phyloP scores from a whole-genome alignment of 2,888 invertebrate genomes.

The Monopis laevigella region DNA sequence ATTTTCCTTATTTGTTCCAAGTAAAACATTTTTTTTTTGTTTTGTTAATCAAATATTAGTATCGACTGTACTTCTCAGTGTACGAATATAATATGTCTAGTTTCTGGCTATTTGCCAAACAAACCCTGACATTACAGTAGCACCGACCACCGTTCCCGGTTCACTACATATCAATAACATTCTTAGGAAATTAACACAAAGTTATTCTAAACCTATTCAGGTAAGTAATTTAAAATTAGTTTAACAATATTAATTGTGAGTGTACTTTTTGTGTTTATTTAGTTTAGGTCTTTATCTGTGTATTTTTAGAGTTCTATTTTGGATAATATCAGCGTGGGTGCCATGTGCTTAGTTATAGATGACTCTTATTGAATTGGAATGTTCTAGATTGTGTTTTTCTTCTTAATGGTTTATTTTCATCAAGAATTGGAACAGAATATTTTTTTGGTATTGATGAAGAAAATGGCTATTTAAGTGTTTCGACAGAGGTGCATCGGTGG shows the following conservation, averaged over 20 bases:
- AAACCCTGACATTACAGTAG: slow-evolving; percentile 5
- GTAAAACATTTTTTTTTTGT: neutral
- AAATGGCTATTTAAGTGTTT: too few species aligned
- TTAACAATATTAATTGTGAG: neutral
- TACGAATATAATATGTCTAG: neutral
- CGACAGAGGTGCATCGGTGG: too few species aligned
- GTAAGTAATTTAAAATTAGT: too few species aligned
- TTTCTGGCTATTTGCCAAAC: slow-evolving; percentile 9
- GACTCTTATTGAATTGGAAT: neutral
- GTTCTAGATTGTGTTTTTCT: slow-evolving; percentile 5
- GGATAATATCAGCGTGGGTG: slow-evolving; percentile 7
- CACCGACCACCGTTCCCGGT: slow-evolving; percentile 4
- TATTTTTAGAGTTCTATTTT: neutral
- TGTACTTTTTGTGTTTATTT: slow-evolving; percentile 2
- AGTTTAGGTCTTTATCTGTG: neutral
- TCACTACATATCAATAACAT: neutral
- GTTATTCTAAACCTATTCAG: too few species aligned
- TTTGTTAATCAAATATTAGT: neutral
- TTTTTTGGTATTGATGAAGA: too few species aligned
- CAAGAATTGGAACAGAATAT: too few species aligned
- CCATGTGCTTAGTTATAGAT: slow-evolving; percentile 3
- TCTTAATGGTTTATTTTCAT: too few species aligned
- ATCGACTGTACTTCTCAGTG: slow-evolving; percentile 4
- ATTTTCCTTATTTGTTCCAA: too few species aligned
- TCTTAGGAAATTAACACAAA: too few species aligned